Evolutionary conservation across 2,888 invertebrate genomes (phyloP).

Genomic region (Aromia moschata): DNA sequence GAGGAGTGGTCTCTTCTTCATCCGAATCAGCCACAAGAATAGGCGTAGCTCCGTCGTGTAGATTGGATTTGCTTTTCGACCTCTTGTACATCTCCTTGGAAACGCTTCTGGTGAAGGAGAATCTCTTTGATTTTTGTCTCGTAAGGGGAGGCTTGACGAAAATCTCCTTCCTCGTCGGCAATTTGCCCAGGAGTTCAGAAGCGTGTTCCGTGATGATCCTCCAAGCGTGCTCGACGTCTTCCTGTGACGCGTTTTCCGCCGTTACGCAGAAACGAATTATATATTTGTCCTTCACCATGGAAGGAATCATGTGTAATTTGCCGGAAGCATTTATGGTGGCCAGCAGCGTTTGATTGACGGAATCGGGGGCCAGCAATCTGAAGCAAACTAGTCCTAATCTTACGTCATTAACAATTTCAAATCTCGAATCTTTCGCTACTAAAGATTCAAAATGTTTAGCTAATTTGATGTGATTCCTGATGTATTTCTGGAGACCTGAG

Average conservation of each 20-base stretch:
- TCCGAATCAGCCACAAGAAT: constrained; percentile 66
- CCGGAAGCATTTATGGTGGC: constrained; percentile 85
- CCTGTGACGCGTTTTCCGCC: constrained; percentile 78
- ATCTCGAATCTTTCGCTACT: constrained; percentile 74
- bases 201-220: constrained; percentile 70
- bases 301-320: constrained; percentile 87
- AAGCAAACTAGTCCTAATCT: constrained; percentile 82
- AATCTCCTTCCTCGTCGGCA: constrained; percentile 60
- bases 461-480: constrained; percentile 81
- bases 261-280: constrained; percentile 82
- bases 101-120: constrained; percentile 69
- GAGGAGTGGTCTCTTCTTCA: constrained; percentile 43
- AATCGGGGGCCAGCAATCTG: constrained; percentile 74
- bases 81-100: constrained; percentile 66
- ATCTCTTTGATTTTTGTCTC: constrained; percentile 66
- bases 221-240: constrained; percentile 77
- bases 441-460: constrained; percentile 79
- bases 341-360: constrained; percentile 77
- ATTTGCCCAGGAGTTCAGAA: constrained; percentile 65
- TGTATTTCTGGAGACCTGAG: constrained; percentile 82
- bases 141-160: constrained; percentile 63
- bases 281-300: constrained; percentile 78
- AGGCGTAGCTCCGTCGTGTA: constrained; percentile 67
- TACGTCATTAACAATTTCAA: constrained; percentile 82
- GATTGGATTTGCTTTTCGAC: constrained; percentile 65